phyloP scores from a whole-genome alignment of 2,113 vertebrate species.

The Spilogale gracilis region DNA sequence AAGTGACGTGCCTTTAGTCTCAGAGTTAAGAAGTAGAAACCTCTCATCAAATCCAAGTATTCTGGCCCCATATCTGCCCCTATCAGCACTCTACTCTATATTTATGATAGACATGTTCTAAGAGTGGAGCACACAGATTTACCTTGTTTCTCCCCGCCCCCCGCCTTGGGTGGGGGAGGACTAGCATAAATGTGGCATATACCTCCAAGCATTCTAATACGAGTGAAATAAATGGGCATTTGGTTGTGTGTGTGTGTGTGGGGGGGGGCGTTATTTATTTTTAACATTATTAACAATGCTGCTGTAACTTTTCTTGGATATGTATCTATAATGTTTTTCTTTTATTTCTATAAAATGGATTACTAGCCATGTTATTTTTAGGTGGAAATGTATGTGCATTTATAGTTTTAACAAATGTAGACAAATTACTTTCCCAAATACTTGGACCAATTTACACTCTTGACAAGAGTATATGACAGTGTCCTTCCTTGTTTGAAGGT shows the following conservation, averaged over 20 bases:
- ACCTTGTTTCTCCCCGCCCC: neutral
- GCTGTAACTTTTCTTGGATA: neutral
- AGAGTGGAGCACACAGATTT: neutral
- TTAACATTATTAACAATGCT: neutral
- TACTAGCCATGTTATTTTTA: neutral
- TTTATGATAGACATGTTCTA: neutral
- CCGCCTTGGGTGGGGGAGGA: neutral
- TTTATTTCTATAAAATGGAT: neutral
- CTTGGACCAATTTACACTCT: neutral
- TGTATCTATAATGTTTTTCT: neutral
- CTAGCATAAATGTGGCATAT: neutral
- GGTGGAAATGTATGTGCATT: neutral
- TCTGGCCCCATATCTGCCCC: neutral
- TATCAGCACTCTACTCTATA: neutral
- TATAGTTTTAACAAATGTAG: neutral
- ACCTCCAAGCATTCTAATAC: neutral
- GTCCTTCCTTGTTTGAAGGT: neutral
- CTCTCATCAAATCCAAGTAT: neutral
- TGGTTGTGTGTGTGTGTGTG: too few relatives aligned
- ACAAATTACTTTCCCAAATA: constrained; percentile 32
- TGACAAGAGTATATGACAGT: neutral
- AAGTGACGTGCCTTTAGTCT: neutral
- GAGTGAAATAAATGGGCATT: neutral
- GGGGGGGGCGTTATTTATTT: too few relatives aligned
- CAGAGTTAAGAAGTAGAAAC: neutral